These are phyloP conservation scores for Cosmia trapezina DNA, from an alignment of 2,888 invertebrate species.

Conservation along the genomic window DNA sequence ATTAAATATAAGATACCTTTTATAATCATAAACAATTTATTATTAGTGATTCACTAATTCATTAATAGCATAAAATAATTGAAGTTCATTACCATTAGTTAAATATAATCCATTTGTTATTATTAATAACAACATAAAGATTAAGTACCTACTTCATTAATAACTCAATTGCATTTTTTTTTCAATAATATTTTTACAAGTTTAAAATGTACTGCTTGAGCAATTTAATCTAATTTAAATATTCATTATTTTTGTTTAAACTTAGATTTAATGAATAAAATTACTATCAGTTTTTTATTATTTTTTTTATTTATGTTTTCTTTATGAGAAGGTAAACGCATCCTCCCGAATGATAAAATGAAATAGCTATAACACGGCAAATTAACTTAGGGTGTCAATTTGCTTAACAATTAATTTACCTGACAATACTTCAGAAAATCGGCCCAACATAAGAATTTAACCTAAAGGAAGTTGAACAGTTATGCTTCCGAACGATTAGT, in stretches of 20 bases:
- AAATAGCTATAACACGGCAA: neutral
- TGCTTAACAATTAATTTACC: neutral
- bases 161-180: neutral
- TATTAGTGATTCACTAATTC: neutral
- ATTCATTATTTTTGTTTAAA: neutral
- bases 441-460: neutral
- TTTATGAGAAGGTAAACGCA: neutral
- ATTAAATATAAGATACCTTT: neutral
- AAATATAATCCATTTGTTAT: neutral
- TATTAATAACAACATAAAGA: neutral
- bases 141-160: neutral
- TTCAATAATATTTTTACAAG: neutral
- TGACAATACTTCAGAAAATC: neutral
- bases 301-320: no score
- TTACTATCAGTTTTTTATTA: no score
- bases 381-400: neutral
- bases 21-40: no score
- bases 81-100: neutral
- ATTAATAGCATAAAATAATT: neutral
- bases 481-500: slow-evolving; percentile 18
- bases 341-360: neutral
- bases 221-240: neutral
- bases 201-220: neutral
- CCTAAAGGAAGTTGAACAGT: neutral
- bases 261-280: no score